Conservation (phyloP, 2,113 vertebrate genomes). For the Parus major region DNA sequence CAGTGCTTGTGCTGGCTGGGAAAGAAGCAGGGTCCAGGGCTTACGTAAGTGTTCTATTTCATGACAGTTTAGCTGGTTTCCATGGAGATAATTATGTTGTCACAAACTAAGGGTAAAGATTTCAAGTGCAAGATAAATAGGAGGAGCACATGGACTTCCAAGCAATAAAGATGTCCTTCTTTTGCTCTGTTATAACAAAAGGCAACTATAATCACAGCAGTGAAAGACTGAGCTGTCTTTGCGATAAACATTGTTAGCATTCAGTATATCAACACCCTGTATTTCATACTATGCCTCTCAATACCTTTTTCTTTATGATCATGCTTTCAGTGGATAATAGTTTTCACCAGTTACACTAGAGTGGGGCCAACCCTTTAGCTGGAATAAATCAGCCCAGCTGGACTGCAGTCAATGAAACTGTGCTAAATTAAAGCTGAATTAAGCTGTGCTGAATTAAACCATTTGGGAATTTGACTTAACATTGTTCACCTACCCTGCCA, state of each 20-base stretch:
- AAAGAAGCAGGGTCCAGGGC: neutral
- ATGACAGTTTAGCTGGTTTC: conserved; percentile 44
- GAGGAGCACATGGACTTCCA: conserved; percentile 15
- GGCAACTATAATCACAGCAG: conserved; percentile 26
- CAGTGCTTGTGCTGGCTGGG: neutral
- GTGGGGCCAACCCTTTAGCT: neutral
- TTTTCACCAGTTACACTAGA: conserved; percentile 55
- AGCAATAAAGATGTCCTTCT: conserved; percentile 38
- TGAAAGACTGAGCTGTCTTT: conserved; percentile 15
- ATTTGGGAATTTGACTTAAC: conserved; percentile 18
- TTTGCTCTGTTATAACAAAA: conserved; percentile 41
- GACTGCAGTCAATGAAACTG: conserved; percentile 31
- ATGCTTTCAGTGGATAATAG: conserved; percentile 19
- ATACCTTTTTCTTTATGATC: conserved; percentile 48
- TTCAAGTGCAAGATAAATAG: conserved; percentile 51
- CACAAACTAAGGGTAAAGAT: conserved; percentile 44
- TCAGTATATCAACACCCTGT: conserved; percentile 30
- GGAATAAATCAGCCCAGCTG: conserved; percentile 54
- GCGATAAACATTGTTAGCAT: conserved; percentile 11
- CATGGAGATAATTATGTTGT: conserved; percentile 59
- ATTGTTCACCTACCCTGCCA: neutral
- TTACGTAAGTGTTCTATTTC: conserved; percentile 1
- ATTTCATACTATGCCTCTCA: conserved; percentile 37
- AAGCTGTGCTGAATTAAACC: conserved; percentile 48
- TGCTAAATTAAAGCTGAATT: conserved; percentile 53